phyloP scores from a whole-genome alignment of 2,888 invertebrate species.

The Yponomeuta evonymella region DNA sequence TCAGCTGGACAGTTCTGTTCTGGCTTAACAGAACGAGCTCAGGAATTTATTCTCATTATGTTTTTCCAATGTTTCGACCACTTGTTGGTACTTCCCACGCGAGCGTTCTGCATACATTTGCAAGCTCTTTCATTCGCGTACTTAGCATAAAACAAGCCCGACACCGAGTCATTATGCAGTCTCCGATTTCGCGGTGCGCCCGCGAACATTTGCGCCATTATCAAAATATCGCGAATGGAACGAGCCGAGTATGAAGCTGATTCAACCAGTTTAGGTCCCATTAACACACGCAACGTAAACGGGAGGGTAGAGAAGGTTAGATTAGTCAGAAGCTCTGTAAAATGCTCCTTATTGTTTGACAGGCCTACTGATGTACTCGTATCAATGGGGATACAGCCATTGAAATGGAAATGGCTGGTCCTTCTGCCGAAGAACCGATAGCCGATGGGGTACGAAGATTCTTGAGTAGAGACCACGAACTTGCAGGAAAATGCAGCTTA shows the following conservation, averaged over 20 bases:
- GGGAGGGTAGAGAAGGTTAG: constrained; percentile 24
- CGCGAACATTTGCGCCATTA: constrained; percentile 71
- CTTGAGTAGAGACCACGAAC: no score
- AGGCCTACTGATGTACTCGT: background rate
- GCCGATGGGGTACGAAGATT: no score
- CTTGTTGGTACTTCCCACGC: constrained; percentile 75
- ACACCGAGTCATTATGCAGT: constrained; percentile 69
- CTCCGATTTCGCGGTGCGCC: constrained; percentile 62
- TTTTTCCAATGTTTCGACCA: constrained; percentile 30
- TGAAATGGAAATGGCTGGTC: no score
- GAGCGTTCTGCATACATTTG: constrained; percentile 68
- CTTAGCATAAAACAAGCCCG: constrained; percentile 73
- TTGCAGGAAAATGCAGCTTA: no score
- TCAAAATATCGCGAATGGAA: constrained; percentile 71
- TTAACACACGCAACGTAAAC: constrained; percentile 65
- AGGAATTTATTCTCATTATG: constrained; percentile 11
- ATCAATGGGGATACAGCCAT: no score
- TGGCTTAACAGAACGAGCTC: background rate
- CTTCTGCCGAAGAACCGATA: no score
- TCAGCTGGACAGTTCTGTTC: background rate
- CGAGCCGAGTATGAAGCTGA: constrained; percentile 54
- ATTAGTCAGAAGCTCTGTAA: background rate
- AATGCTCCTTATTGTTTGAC: background rate
- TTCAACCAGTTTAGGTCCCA: constrained; percentile 62
- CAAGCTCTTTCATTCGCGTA: constrained; percentile 64